Evolutionary conservation across 2,888 invertebrate genomes (phyloP).

Genomic region (Diplolepis rosae): DNA sequence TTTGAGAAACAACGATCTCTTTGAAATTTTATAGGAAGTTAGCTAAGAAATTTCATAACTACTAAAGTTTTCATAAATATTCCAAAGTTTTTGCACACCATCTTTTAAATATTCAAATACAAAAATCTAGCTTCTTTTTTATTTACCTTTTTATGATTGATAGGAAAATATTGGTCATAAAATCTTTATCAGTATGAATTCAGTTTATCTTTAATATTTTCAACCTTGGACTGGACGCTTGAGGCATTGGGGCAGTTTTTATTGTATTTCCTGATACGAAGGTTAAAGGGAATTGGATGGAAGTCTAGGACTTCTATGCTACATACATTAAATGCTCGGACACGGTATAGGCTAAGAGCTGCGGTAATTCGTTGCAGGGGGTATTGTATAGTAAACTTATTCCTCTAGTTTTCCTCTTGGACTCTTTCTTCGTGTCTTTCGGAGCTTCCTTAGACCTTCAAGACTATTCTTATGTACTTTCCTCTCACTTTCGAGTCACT

Average conservation of each 20-base stretch:
- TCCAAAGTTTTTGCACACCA: no score
- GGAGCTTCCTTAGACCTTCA: neutral
- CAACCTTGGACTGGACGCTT: slow-evolving; percentile 17
- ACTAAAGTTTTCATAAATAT: no score
- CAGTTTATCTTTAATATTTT: neutral
- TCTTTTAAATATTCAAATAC: no score
- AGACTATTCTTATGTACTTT: slow-evolving; percentile 9
- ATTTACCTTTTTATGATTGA: no score
- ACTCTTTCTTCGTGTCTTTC: slow-evolving; percentile 9
- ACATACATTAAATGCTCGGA: slow-evolving; percentile 67
- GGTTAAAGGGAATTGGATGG: slow-evolving; percentile 69
- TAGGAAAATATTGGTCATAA: no score
- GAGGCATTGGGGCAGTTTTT: slow-evolving; percentile 43
- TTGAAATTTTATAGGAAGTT: no score
- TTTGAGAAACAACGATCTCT: no score
- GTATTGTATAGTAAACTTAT: slow-evolving; percentile 45
- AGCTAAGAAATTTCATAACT: no score
- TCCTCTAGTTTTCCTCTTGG: slow-evolving; percentile 5
- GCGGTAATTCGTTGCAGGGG: slow-evolving; percentile 70
- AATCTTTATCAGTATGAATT: neutral
- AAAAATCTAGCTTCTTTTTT: no score
- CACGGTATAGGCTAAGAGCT: slow-evolving; percentile 68
- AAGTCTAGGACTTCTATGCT: slow-evolving; percentile 57
- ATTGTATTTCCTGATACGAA: slow-evolving; percentile 66
- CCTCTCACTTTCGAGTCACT: neutral